phyloP scores from a whole-genome alignment of 2,888 invertebrate species.

The Chaitophorus viminalis region DNA sequence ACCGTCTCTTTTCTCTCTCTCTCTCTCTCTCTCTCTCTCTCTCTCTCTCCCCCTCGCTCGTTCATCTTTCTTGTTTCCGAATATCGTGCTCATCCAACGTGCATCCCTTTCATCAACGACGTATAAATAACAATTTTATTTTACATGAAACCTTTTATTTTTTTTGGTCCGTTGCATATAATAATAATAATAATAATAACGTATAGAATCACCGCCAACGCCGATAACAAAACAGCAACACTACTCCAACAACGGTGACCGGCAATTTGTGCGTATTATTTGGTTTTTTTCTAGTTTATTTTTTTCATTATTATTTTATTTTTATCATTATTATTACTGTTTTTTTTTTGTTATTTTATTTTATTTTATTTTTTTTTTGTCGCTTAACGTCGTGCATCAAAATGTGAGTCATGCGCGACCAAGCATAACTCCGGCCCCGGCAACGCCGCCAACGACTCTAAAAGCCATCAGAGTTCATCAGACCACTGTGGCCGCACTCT shows the following conservation, averaged over 20 bases:
- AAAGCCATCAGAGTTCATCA: conserved; percentile 58
- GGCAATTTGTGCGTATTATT: conserved; percentile 56
- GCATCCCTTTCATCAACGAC: no score
- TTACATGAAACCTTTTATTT: background rate
- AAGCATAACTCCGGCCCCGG: conserved; percentile 63
- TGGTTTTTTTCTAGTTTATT: background rate
- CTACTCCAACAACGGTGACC: conserved; percentile 52
- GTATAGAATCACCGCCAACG: background rate
- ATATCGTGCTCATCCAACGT: no score
- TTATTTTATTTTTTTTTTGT: conserved; percentile 49
- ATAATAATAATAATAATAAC: background rate
- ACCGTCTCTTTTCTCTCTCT: background rate
- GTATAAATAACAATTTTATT: background rate
- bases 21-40: background rate
- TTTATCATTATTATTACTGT: conserved; percentile 21
- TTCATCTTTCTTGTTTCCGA: background rate
- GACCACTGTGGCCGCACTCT: conserved; percentile 57
- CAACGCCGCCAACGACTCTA: conserved; percentile 41
- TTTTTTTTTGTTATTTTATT: conserved; percentile 17
- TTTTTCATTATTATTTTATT: conserved; percentile 2
- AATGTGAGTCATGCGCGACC: conserved; percentile 63
- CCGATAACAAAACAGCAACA: conserved; percentile 20
- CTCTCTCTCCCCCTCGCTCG: background rate
- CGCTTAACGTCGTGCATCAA: conserved; percentile 46
- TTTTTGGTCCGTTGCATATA: background rate